Percentiles rank a stretch among this genome's conserved stretches.
Evolutionary conservation across 1,140 invertebrate species (phyloP).

Genomic region (Drosophila seguyi): DNA sequence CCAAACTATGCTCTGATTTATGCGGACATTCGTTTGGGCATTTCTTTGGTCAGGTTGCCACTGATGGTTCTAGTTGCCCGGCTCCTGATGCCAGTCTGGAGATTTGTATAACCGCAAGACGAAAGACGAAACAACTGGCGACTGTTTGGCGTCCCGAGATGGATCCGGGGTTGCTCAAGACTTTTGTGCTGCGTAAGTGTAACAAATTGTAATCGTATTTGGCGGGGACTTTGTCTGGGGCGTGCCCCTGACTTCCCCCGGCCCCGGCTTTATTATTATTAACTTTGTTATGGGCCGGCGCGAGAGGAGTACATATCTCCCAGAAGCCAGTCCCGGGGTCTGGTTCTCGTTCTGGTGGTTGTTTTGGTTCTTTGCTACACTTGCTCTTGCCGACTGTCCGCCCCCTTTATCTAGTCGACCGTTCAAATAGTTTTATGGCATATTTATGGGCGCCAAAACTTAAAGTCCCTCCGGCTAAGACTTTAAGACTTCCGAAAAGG

Average conservation of each 20-base stretch:
- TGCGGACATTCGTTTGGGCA: constrained; percentile 62
- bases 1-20: constrained; percentile 72
- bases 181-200: constrained; percentile 80
- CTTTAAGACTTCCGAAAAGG: constrained; percentile 64
- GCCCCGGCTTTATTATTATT: constrained; percentile 75
- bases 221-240: constrained; percentile 61
- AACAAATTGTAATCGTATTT: constrained; percentile 83
- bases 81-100: constrained; percentile 65
- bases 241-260: constrained; percentile 22
- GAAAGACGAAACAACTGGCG: constrained; percentile 65
- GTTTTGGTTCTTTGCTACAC: constrained; percentile 63
- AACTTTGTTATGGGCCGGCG: constrained; percentile 74
- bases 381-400: constrained; percentile 69
- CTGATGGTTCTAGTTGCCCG: constrained; percentile 17
- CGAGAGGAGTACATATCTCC: constrained; percentile 18
- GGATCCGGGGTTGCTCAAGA: constrained; percentile 40
- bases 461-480: constrained; percentile 75
- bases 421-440: constrained; percentile 81
- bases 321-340: constrained; percentile 53
- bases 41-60: constrained; percentile 77
- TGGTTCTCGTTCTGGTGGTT: constrained; percentile 40
- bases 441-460: constrained; percentile 82
- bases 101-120: constrained; percentile 74
- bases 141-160: constrained; percentile 67
- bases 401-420: constrained; percentile 75